Percentiles rank a stretch among this genome's conserved stretches.
These are phyloP conservation scores for Shinisaurus crocodilurus DNA, from an alignment of 2,113 vertebrate species.

Conservation along the genomic window DNA sequence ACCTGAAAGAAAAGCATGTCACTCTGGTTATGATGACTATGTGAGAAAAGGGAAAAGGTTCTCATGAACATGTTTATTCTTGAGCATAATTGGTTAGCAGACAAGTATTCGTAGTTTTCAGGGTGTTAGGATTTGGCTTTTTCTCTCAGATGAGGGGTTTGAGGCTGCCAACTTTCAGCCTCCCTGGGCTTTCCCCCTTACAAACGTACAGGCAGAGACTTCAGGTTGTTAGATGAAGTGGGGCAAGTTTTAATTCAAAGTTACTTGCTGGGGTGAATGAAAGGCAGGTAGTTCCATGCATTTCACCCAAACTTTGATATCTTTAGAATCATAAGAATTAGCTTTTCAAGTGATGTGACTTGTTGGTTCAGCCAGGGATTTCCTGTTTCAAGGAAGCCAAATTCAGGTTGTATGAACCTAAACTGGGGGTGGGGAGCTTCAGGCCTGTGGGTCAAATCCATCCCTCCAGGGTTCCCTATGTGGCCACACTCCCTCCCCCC, in stretches of 20 bases:
- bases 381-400: background rate
- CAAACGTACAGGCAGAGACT: background rate
- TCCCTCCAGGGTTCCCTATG: too few species aligned
- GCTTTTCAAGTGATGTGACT: background rate
- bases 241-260: background rate
- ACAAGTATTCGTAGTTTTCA: conserved; percentile 1
- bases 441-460: background rate
- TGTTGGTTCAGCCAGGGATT: background rate
- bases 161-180: conserved; percentile 10
- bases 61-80: conserved; percentile 41
- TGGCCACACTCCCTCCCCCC: too few species aligned
- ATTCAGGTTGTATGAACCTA: background rate
- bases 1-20: conserved; percentile 65
- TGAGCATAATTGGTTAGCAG: conserved; percentile 29
- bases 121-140: background rate
- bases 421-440: too few species aligned
- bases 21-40: conserved; percentile 60
- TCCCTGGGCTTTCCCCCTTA: conserved; percentile 2
- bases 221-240: background rate
- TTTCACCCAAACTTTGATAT: background rate
- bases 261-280: background rate
- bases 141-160: background rate
- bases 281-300: background rate
- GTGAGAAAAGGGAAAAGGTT: conserved; percentile 20
- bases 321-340: background rate